phyloP scores from a whole-genome alignment of 1,140 invertebrate species.

The Batillaria attramentaria region DNA sequence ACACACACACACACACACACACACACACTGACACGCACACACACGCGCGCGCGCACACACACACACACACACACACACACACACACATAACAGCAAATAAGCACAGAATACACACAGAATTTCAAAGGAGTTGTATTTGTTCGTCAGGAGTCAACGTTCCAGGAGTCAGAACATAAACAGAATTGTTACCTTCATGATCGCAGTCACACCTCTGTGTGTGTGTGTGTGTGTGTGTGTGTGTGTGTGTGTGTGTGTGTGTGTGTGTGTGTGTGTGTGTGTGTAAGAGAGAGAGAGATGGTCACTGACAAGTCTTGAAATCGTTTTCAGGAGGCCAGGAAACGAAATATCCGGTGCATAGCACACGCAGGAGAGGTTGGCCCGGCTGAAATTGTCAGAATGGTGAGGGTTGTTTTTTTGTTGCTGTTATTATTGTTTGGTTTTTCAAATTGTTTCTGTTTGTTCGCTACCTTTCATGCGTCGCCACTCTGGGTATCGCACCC shows the following conservation, averaged over 20 bases:
- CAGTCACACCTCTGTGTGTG: no score
- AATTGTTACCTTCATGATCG: no score
- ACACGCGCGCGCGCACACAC: not conserved
- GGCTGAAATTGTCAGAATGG: slow-evolving; percentile 70
- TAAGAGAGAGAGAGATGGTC: no score
- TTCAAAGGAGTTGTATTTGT: no score
- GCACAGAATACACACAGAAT: no score
- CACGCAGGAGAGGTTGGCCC: slow-evolving; percentile 77
- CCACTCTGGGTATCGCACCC: no score
- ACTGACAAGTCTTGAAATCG: not conserved
- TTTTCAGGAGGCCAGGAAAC: slow-evolving; percentile 43
- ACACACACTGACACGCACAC: slow-evolving; percentile 3
- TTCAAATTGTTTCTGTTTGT: no score
- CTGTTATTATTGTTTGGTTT: no score
- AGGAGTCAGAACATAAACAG: no score
- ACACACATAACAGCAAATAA: not conserved
- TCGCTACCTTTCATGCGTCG: no score
- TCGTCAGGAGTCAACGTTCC: no score
- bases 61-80: not conserved
- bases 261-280: not conserved
- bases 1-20: not conserved
- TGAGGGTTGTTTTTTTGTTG: slow-evolving; percentile 52
- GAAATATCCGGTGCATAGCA: slow-evolving; percentile 75
- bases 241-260: slow-evolving; percentile 17
- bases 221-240: slow-evolving; percentile 13